A percentile compares a stretch with the other conserved stretches of the same genome.
Evolutionary conservation across 2,113 vertebrate species (phyloP).

Genomic region (Perca schrenkii): DNA sequence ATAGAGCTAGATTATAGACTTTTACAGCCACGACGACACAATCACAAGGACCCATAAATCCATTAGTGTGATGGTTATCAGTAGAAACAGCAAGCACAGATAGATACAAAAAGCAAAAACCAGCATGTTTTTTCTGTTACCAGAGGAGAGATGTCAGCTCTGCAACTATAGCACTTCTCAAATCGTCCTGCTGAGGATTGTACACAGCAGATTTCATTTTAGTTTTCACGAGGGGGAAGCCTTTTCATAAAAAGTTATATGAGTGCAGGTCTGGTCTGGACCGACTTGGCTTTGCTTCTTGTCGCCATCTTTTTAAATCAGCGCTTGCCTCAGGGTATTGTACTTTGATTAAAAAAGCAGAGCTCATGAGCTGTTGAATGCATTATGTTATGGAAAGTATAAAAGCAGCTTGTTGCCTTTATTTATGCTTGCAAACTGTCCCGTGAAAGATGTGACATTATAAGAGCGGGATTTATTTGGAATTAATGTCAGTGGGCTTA

Average conservation of each 20-base stretch:
- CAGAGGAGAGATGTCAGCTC: slow-evolving; percentile 17
- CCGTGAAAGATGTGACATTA: slow-evolving; percentile 35
- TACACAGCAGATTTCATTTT: slow-evolving; percentile 34
- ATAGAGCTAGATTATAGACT: slow-evolving; percentile 28
- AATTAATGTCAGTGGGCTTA: slow-evolving; percentile 17
- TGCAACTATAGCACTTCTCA: slow-evolving; percentile 28
- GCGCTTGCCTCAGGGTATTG: slow-evolving; percentile 53
- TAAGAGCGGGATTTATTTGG: slow-evolving; percentile 5
- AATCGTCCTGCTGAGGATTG: slow-evolving; percentile 22
- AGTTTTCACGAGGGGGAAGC: slow-evolving; percentile 64
- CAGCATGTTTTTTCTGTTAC: background rate
- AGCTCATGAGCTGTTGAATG: slow-evolving; percentile 54
- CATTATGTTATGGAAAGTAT: slow-evolving; percentile 60
- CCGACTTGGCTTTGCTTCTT: slow-evolving; percentile 56
- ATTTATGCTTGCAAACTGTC: slow-evolving; percentile 23
- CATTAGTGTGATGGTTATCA: slow-evolving; percentile 54
- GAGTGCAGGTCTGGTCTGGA: slow-evolving; percentile 47
- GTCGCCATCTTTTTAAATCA: slow-evolving; percentile 68
- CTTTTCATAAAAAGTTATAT: slow-evolving; percentile 68
- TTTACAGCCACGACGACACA: slow-evolving; percentile 23
- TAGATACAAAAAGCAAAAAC: slow-evolving; percentile 33
- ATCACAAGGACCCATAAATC: slow-evolving; percentile 44
- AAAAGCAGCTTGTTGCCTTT: slow-evolving; percentile 36
- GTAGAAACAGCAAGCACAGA: slow-evolving; percentile 29
- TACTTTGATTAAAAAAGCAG: slow-evolving; percentile 77